Evolutionary conservation across 2,888 invertebrate species (phyloP), one percentile per base, ranked within the genome.

Genomic region (Petrolisthes manimaculis): DNA sequence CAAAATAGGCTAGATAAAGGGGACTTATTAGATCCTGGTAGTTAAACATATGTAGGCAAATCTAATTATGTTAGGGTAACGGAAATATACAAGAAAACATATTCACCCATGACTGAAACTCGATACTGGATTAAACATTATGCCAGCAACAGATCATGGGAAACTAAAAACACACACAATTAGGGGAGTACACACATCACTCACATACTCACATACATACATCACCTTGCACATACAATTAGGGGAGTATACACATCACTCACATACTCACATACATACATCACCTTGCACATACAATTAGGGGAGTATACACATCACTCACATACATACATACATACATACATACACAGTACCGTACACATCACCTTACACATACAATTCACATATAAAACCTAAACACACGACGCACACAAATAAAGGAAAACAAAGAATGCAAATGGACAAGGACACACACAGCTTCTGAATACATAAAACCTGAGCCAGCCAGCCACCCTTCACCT

Each of bases 331-430:
- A 77, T 24, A 75, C 24, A 75, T 24, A 77, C 37, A 77, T 24
- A 21, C 77, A 77, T 51, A 77, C 77, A 77, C 77, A 77, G 24
- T 37, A 21, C 21, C 77, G 37, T 37, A 77, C 77, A 51, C 77
- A 51, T 14, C 21, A 21, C 21, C 77, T 37, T 51, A 24, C 77
- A 77, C 77, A 77, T 51, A 77, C 37, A 77, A 21, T 37, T 51
- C 6, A 6, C 3, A 6, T 21, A 77, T 51, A 51, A 37, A 51
- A 18, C 37, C 51, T 18, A 0, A 0, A 5, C 77, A 14, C 67
- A 18, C 12, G 67, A 67, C 14, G 3, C 14, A 67, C 14, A 67
- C 14, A 67, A 18, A 67, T 12, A 24, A 51, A 77, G 14, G 51
- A 51, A 77, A 51, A 77, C 37, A 51, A 51, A 77, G 51, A 37